These are phyloP conservation scores for Hedychridium roseum DNA, from an alignment of 2,888 invertebrate species.

Conservation along the genomic window DNA sequence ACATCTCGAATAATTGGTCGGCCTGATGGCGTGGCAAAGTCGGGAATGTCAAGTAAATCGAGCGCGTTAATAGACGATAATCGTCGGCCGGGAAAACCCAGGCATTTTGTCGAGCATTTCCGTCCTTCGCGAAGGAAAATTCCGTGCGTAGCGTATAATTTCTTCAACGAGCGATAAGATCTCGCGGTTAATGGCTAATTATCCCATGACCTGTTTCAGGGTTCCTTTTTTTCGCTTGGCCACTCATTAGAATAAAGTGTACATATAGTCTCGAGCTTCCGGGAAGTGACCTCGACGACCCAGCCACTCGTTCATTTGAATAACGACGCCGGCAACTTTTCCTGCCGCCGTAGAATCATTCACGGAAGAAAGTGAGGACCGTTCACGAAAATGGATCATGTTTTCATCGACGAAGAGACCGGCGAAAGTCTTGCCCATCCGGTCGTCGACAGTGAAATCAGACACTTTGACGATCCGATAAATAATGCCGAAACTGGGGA, in stretches of 20 bases:
- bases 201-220: slow-evolving; percentile 11
- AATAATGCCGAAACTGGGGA: slow-evolving; percentile 57
- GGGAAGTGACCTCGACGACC: slow-evolving; percentile 53
- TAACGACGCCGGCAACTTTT: slow-evolving; percentile 13
- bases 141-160: no score
- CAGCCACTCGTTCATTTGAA: slow-evolving; percentile 12
- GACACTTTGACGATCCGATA: slow-evolving; percentile 18
- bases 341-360: not conserved
- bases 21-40: no score
- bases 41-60: no score
- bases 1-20: not conserved
- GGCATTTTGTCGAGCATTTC: no score
- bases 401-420: slow-evolving; percentile 53
- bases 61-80: no score
- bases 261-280: slow-evolving; percentile 34
- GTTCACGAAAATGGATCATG: slow-evolving; percentile 32
- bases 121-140: no score
- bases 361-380: not conserved
- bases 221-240: not conserved
- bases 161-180: no score
- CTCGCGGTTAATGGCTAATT: slow-evolving; percentile 1
- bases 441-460: slow-evolving; percentile 17
- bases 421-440: slow-evolving; percentile 46
- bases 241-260: slow-evolving; percentile 28
- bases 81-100: no score